These are phyloP conservation scores for Pheosia gnoma DNA, from an alignment of 2,888 invertebrate genomes.

Conservation along the genomic window DNA sequence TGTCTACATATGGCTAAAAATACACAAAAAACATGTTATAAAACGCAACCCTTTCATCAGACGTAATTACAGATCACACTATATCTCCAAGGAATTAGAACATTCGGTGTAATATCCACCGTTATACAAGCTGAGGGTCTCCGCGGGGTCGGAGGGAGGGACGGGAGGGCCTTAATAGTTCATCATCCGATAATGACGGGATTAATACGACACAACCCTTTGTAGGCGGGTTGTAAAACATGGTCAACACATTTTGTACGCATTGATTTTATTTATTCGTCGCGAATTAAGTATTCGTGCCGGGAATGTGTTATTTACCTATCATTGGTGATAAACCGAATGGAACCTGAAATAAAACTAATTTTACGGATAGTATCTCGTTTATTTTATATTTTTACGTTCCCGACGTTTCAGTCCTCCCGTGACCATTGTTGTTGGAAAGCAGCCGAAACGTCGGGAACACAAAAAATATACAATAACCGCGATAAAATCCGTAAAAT, in stretches of 20 bases:
- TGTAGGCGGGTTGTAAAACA: constrained; percentile 74
- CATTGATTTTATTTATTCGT: constrained; percentile 66
- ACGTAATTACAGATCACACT: constrained; percentile 40
- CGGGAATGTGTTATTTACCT: constrained; percentile 51
- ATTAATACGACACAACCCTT: constrained; percentile 79
- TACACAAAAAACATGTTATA: constrained; percentile 20
- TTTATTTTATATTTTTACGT: too few species aligned
- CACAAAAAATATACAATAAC: too few species aligned
- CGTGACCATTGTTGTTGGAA: too few species aligned
- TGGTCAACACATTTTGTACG: constrained; percentile 68
- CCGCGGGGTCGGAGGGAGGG: constrained; percentile 20
- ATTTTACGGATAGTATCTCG: too few species aligned
- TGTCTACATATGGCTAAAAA: constrained; percentile 10
- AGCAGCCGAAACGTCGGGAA: too few species aligned
- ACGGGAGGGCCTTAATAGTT: constrained; percentile 54
- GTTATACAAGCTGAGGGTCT: constrained; percentile 40
- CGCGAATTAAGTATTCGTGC: constrained; percentile 44
- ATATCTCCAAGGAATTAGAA: constrained; percentile 57
- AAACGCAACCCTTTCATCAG: constrained; percentile 45
- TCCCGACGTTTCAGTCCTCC: too few species aligned
- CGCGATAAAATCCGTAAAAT: too few species aligned
- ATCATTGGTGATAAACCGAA: constrained; percentile 20
- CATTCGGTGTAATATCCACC: constrained; percentile 72
- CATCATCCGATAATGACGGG: constrained; percentile 76
- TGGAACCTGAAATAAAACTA: too few species aligned